A percentile compares a stretch with the other conserved stretches of the same genome.
phyloP scores from a whole-genome alignment of 2,113 vertebrate species.

The Pipra filicauda region DNA sequence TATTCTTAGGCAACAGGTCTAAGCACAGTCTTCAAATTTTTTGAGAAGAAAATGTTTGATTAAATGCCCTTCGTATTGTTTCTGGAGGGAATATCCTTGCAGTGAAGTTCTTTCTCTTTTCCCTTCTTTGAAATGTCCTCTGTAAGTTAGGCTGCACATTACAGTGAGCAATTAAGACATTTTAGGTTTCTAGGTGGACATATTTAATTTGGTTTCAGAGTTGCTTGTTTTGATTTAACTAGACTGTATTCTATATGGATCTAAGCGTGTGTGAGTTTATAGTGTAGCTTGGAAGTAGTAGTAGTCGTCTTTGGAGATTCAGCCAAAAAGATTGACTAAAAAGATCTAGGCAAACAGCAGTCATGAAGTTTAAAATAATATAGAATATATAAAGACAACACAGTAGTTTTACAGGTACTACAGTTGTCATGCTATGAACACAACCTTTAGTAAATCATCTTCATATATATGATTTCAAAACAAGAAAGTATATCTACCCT shows the following conservation, averaged over 20 bases:
- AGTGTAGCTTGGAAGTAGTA: not conserved
- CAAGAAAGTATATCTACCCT: not conserved
- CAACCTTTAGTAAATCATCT: not conserved
- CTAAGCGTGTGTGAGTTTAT: not conserved
- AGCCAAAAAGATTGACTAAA: not conserved
- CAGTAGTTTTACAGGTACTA: not conserved
- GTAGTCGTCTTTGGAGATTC: not conserved
- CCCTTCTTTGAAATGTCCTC: not conserved
- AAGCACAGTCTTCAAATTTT: not conserved
- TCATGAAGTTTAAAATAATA: not conserved
- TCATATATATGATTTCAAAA: not conserved
- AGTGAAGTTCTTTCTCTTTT: not conserved
- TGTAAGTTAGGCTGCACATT: not conserved
- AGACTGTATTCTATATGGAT: not conserved
- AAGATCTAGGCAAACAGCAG: not conserved
- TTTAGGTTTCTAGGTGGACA: not conserved
- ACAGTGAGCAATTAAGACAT: not conserved
- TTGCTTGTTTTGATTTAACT: not conserved
- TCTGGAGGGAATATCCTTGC: not conserved
- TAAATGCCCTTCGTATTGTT: not conserved
- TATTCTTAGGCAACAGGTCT: not conserved
- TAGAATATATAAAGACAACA: not conserved
- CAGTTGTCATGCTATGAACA: not conserved
- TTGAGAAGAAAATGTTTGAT: not conserved
- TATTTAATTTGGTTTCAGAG: not conserved